Evolutionary conservation across 2,797 vertebrate genomes (phyloP).

Genomic region (Poecilia gillii): DNA sequence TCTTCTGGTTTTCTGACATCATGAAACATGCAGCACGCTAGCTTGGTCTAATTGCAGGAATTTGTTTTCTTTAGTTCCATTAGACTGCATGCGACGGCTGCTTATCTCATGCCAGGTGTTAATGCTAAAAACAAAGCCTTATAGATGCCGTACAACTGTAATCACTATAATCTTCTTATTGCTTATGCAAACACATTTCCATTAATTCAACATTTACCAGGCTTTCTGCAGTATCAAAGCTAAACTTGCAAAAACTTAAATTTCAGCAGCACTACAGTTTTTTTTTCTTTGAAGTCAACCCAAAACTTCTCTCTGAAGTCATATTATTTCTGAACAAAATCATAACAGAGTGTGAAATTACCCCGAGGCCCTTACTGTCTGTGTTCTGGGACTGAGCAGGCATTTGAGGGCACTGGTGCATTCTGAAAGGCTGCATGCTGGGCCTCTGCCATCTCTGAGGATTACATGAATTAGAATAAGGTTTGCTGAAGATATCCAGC

Average conservation of each 20-base stretch:
- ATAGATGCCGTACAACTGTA: constrained; percentile 21
- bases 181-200: constrained; percentile 38
- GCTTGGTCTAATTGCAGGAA: constrained; percentile 22
- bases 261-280: constrained; percentile 29
- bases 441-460: constrained; percentile 61
- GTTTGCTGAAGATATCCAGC: constrained; percentile 62
- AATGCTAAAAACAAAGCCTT: constrained; percentile 33
- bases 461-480: constrained; percentile 71
- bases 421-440: constrained; percentile 66
- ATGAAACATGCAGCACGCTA: constrained; percentile 29
- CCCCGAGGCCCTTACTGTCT: constrained; percentile 62
- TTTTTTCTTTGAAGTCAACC: constrained; percentile 44
- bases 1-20: constrained; percentile 42
- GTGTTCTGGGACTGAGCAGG: constrained; percentile 66
- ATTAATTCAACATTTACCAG: constrained; percentile 35
- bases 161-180: constrained; percentile 30
- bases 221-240: constrained; percentile 36
- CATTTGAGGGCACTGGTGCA: constrained; percentile 66
- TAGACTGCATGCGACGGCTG: constrained; percentile 11
- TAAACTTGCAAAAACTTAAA: constrained; percentile 22
- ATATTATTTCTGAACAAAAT: constrained; percentile 68
- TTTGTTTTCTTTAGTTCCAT: constrained; percentile 35
- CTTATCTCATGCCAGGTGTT: constrained; percentile 37
- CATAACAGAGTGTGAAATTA: constrained; percentile 78
- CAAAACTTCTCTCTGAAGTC: constrained; percentile 52